Conservation (phyloP, 2,888 invertebrate genomes). For the Drosophila siamana region DNA sequence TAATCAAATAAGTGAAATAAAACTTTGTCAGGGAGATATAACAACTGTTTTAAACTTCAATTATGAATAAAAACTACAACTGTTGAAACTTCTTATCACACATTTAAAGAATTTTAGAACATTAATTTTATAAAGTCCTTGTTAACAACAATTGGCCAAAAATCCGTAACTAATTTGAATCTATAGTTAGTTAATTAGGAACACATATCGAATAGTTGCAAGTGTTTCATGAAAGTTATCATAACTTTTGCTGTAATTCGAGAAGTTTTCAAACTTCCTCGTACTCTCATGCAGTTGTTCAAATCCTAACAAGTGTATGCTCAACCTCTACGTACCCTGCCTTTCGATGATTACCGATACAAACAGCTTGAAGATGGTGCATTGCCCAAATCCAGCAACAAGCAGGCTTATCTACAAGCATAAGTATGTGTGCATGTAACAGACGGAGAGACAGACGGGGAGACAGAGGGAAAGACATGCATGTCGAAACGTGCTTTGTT, state of each 20-base stretch:
- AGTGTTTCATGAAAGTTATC: neutral
- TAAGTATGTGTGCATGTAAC: neutral
- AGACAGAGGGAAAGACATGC: neutral
- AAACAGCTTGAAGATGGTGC: conserved; percentile 5
- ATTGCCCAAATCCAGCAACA: conserved; percentile 8
- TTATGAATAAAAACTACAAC: no score
- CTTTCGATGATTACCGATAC: neutral
- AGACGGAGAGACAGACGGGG: neutral
- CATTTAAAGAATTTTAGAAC: no score
- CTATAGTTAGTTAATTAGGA: neutral
- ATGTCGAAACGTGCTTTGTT: conserved; percentile 41
- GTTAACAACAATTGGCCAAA: no score
- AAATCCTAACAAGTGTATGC: neutral
- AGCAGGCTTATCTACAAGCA: conserved; percentile 1
- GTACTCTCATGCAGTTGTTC: neutral
- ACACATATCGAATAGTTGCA: neutral
- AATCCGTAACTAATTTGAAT: neutral
- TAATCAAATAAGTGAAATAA: neutral
- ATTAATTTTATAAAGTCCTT: no score
- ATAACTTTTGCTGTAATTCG: neutral
- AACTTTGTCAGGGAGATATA: no score
- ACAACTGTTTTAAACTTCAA: no score
- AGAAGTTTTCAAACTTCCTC: neutral
- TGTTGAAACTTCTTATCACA: no score
- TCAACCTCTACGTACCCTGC: neutral